These are phyloP conservation scores for Rhagologus leucostigma DNA, from an alignment of 2,113 vertebrate genomes.

Conservation along the genomic window DNA sequence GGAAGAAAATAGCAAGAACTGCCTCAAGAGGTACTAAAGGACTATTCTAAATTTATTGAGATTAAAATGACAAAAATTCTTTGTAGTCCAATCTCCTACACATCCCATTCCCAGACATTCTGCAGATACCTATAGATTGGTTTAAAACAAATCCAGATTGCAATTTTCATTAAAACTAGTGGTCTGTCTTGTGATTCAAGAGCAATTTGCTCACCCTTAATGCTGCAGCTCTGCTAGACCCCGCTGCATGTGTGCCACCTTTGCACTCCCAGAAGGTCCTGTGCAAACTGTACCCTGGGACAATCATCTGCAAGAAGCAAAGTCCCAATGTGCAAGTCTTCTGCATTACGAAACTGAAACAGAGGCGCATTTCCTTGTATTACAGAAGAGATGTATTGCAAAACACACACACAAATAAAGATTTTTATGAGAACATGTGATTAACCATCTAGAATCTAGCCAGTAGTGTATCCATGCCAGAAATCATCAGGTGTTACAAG, in stretches of 20 bases:
- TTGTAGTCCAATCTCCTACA: background rate
- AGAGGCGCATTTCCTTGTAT: background rate
- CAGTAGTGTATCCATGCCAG: background rate
- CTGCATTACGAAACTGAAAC: background rate
- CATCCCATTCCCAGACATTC: background rate
- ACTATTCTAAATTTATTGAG: background rate
- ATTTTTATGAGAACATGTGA: background rate
- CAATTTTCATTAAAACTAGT: background rate
- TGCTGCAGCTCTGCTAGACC: background rate
- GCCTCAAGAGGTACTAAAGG: background rate
- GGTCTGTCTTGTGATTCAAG: background rate
- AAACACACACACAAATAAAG: background rate
- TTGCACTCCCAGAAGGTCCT: background rate
- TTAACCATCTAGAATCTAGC: background rate
- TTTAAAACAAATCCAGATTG: background rate
- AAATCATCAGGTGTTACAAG: background rate
- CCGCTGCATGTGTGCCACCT: background rate
- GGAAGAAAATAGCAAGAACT: background rate
- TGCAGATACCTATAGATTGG: background rate
- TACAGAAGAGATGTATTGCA: background rate
- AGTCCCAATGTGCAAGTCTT: background rate
- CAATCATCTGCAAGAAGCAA: background rate
- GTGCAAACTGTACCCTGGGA: background rate
- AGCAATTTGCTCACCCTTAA: background rate
- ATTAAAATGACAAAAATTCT: background rate